phyloP scores from a whole-genome alignment of 2,113 vertebrate species.

The Budorcas taxicolor region DNA sequence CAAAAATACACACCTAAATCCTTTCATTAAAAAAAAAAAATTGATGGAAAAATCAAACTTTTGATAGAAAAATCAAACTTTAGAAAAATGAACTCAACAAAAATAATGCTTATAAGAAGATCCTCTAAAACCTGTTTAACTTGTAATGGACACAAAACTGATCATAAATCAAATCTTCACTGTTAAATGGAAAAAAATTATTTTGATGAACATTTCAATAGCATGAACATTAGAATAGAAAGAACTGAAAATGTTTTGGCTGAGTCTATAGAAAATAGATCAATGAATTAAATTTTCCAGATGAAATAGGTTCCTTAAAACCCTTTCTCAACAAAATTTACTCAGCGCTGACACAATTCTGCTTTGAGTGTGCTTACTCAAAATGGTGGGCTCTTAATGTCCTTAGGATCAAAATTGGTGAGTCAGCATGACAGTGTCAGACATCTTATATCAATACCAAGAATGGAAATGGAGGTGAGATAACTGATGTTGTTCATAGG shows the following conservation, averaged over 20 bases:
- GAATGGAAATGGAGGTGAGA: neutral
- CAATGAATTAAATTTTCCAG: neutral
- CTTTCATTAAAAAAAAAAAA: neutral
- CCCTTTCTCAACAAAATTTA: neutral
- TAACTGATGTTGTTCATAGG: neutral
- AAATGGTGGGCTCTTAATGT: neutral
- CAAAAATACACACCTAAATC: neutral
- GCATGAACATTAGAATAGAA: neutral
- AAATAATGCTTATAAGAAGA: neutral
- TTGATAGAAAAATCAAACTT: neutral
- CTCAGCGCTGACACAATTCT: neutral
- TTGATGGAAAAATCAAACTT: too few species aligned
- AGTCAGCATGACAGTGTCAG: neutral
- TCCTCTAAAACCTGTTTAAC: neutral
- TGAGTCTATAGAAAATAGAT: neutral
- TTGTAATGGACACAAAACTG: neutral
- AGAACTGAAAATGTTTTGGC: neutral
- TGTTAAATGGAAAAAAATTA: neutral
- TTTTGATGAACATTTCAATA: constrained; percentile 24
- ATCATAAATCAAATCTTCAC: constrained; percentile 16
- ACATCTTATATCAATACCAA: neutral
- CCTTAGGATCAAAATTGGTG: neutral
- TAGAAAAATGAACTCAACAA: neutral
- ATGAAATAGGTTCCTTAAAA: neutral
- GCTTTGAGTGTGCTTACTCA: neutral